Conservation (phyloP, 2,888 invertebrate genomes). For the Brassicogethes aeneus region DNA sequence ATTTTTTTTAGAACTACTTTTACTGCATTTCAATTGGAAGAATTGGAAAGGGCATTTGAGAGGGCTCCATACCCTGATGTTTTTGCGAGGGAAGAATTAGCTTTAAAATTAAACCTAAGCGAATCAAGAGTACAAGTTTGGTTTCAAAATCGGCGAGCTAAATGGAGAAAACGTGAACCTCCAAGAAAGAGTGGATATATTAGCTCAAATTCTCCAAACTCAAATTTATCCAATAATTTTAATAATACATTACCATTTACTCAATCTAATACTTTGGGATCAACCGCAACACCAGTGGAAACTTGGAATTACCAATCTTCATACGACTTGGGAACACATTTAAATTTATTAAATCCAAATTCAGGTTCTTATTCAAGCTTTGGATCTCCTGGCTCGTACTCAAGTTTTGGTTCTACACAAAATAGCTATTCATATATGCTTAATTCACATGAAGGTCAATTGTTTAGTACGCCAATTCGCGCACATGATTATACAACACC, state of each 20-base stretch:
- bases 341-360: conserved; percentile 62
- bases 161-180: conserved; percentile 91
- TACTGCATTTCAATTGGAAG: conserved; percentile 89
- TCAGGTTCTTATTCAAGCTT: conserved; percentile 52
- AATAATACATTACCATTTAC: conserved; percentile 49
- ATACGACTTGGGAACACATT: conserved; percentile 68
- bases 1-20: conserved; percentile 76
- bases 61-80: conserved; percentile 95
- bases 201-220: conserved; percentile 59
- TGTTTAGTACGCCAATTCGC: conserved; percentile 49
- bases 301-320: conserved; percentile 69
- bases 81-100: conserved; percentile 88
- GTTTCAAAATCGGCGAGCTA: conserved; percentile 87
- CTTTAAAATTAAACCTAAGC: conserved; percentile 80
- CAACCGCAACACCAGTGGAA: conserved; percentile 50
- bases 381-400: conserved; percentile 51
- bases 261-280: conserved; percentile 41
- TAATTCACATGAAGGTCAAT: conserved; percentile 61
- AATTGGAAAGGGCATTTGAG: conserved; percentile 88
- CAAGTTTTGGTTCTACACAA: conserved; percentile 52
- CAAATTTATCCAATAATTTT: conserved; percentile 43
- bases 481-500: conserved; percentile 53
- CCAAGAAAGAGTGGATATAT: conserved; percentile 81
- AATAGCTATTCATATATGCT: conserved; percentile 54
- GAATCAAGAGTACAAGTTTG: conserved; percentile 72